A percentile compares a stretch with the other conserved stretches of the same genome.
These are phyloP conservation scores for Trypoxylus dichotomus DNA, from an alignment of 1,140 invertebrate genomes.

Conservation along the genomic window DNA sequence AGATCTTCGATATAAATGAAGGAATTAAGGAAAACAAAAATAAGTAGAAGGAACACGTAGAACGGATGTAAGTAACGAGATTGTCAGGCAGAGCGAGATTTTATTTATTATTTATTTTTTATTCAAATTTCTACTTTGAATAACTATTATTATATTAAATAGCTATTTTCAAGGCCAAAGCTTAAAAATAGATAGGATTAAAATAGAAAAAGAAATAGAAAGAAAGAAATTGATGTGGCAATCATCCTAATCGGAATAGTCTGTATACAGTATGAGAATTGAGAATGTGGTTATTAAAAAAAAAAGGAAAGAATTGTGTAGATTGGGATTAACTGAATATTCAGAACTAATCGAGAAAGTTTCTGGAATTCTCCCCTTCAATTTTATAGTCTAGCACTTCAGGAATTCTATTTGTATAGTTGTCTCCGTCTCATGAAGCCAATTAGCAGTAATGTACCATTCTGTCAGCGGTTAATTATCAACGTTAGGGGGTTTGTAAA, in stretches of 20 bases:
- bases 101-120: no score
- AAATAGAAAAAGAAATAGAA: no score
- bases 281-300: neutral
- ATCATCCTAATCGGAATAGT: neutral
- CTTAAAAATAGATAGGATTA: no score
- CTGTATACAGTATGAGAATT: neutral
- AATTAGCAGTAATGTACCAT: conserved; percentile 39
- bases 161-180: no score
- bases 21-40: no score
- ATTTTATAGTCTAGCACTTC: neutral
- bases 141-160: no score
- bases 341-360: neutral
- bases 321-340: neutral
- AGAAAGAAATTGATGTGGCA: no score
- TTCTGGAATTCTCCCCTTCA: neutral
- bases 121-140: no score
- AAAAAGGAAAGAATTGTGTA: neutral
- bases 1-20: no score
- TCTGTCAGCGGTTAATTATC: conserved; percentile 39
- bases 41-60: no score
- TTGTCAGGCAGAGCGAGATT: no score
- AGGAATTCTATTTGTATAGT: conserved; percentile 28
- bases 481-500: neutral
- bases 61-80: no score
- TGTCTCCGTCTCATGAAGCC: conserved; percentile 33